A percentile compares a stretch with the other conserved stretches of the same genome.
Conservation (phyloP, 2,888 invertebrate genomes). For the Mythimna impura region DNA sequence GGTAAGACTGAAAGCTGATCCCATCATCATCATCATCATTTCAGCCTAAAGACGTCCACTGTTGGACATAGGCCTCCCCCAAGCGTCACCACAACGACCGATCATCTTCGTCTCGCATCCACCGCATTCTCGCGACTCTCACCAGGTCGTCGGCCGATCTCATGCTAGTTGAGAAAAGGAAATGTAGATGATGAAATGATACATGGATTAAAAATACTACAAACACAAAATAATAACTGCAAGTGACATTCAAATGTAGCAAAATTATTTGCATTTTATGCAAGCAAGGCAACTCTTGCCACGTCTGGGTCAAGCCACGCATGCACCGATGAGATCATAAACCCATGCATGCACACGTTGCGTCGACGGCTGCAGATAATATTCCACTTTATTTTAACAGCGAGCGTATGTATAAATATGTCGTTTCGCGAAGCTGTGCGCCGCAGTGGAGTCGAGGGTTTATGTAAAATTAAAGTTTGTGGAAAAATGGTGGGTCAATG, state of each 20-base stretch:
- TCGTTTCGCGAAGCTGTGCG: slow-evolving; percentile 30
- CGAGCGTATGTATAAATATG: slow-evolving; percentile 39
- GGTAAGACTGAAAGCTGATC: too few species aligned
- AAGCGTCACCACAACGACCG: too few species aligned
- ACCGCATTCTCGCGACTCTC: too few species aligned
- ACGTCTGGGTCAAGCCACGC: slow-evolving; percentile 45
- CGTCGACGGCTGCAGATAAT: slow-evolving; percentile 53
- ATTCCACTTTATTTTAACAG: slow-evolving; percentile 53
- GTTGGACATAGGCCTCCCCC: too few species aligned
- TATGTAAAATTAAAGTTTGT: slow-evolving; percentile 20
- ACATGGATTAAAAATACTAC: too few species aligned
- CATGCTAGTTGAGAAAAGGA: too few species aligned
- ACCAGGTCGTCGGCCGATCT: too few species aligned
- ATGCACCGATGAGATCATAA: slow-evolving; percentile 50
- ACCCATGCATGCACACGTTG: slow-evolving; percentile 27
- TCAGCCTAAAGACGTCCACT: too few species aligned
- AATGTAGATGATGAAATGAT: too few species aligned
- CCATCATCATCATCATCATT: too few species aligned
- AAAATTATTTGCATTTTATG: slow-evolving; percentile 11
- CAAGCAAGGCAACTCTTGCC: neutral
- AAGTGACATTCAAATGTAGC: slow-evolving; percentile 17
- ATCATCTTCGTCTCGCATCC: too few species aligned
- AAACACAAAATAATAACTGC: neutral
- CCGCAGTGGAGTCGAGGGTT: slow-evolving; percentile 17
- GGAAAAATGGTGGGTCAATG: neutral